Evolutionary conservation across 1,140 invertebrate genomes (phyloP), one percentile per base, ranked within the genome.

Genomic region (Phenacoccus solenopsis): DNA sequence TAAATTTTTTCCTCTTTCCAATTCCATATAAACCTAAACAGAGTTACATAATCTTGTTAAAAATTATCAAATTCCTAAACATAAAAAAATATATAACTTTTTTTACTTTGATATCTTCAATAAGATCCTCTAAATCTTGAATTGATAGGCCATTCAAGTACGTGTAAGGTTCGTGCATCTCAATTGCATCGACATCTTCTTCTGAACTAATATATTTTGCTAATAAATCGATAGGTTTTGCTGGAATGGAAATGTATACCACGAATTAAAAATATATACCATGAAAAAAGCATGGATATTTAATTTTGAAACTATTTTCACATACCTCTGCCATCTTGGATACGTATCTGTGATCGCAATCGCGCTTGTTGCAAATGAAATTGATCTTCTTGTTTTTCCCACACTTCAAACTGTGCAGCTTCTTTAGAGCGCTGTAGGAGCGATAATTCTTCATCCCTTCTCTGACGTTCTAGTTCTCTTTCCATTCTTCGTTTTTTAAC

Each of bases 191-290:
- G 30, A 93, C 89, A 75, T 93, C 88, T 75, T 94, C 91, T 77
- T 96, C 92, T 0, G 90, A 90, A 77, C 90, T 93, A 27, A 98
- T 94, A 76, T 98, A 99, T 80, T 96, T 94, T 0, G 95, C 95
- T 56, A 99, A 80, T 68, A 98, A 82, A 84, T 99, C 98, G 75
- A 99, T 99, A 0, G 98, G 95, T 78, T 99, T 99, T 0, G 96
- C 96, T 85, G 76, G 57, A 78, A 68, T 77, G 77, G 38, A 49
- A 73, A 69, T n/a, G 70, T 4, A 28, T 59, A 32, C 20, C 0
- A 27, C 4, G 24, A 61, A 69, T 24, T 68, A 30, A 67, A 35
- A 70, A 71, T 67, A 24, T 35, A 21, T 10, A 7, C 69, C 28
- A 28, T 72, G 13, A 24, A 12, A 22, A 3, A 22, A 64, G 10